Conservation (phyloP, 2,797 vertebrate species). For the Scarus forsteni region DNA sequence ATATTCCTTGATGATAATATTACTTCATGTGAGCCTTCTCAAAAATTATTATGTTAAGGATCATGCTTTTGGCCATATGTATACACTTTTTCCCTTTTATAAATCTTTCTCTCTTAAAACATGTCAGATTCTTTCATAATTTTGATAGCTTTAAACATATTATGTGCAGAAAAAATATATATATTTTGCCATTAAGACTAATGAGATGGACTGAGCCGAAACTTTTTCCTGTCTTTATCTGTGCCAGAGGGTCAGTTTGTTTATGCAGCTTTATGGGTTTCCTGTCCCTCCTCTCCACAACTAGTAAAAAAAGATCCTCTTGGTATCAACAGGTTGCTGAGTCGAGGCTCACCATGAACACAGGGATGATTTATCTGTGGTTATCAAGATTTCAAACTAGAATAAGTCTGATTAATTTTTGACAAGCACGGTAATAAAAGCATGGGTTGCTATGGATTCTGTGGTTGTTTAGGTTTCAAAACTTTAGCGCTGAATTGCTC, state of each 20-base stretch:
- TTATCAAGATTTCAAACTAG: slow-evolving; percentile 10
- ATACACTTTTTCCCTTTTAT: too few species aligned
- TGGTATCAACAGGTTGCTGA: slow-evolving; percentile 74
- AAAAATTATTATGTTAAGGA: too few species aligned
- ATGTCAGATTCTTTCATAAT: too few species aligned
- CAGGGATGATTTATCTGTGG: slow-evolving; percentile 12
- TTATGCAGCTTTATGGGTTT: slow-evolving; percentile 14
- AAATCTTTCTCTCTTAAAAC: too few species aligned
- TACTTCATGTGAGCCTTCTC: too few species aligned
- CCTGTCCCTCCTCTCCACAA: slow-evolving; percentile 18
- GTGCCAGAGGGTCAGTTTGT: slow-evolving; percentile 3
- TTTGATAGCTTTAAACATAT: too few species aligned
- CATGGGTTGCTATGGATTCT: slow-evolving; percentile 16
- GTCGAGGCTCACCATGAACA: slow-evolving; percentile 16
- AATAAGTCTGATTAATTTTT: not conserved
- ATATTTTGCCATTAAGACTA: too few species aligned
- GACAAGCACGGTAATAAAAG: slow-evolving; percentile 16
- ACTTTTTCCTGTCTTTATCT: too few species aligned
- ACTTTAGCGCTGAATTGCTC: slow-evolving; percentile 9
- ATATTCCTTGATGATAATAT: too few species aligned
- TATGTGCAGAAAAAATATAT: too few species aligned
- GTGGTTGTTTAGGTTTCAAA: slow-evolving; percentile 44
- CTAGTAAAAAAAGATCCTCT: slow-evolving; percentile 11
- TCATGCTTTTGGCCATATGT: too few species aligned
- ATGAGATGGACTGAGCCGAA: too few species aligned